A percentile compares a stretch with the other conserved stretches of the same genome.
phyloP scores from a whole-genome alignment of 2,113 vertebrate genomes.

The Maylandia zebra region DNA sequence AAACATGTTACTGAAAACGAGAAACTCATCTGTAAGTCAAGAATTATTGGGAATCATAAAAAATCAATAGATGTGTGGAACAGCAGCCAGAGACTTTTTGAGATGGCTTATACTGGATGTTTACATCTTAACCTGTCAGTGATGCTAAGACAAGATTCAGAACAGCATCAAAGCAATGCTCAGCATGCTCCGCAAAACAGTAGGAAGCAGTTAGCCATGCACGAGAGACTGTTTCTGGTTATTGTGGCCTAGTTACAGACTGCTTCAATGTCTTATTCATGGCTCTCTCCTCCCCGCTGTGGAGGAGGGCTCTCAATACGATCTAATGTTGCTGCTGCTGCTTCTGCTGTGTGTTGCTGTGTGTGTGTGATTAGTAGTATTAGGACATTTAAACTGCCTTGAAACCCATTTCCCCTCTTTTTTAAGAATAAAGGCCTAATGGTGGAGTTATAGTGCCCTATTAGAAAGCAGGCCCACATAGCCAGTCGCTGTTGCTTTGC shows the following conservation, averaged over 20 bases:
- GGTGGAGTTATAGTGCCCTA: not conserved
- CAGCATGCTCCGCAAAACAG: not conserved
- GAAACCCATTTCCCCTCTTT: not conserved
- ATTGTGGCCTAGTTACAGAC: constrained; percentile 28
- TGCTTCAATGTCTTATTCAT: constrained; percentile 22
- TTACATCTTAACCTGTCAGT: not conserved
- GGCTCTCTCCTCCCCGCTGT: not conserved
- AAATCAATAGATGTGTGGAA: too few relatives aligned
- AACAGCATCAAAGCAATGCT: not conserved
- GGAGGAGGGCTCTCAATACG: not conserved
- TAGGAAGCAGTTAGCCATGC: not conserved
- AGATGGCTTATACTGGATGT: not conserved
- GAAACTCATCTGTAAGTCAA: not conserved
- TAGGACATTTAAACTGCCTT: not conserved
- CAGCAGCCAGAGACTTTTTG: not conserved
- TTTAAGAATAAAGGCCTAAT: not conserved
- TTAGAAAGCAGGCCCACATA: not conserved
- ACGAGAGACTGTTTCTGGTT: not conserved
- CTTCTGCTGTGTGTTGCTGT: not conserved
- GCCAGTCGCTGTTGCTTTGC: not conserved
- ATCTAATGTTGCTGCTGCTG: not conserved
- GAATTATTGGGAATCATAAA: rapidly evolving
- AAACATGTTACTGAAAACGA: not conserved
- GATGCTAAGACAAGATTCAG: not conserved
- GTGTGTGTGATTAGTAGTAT: not conserved